A percentile compares a stretch with the other conserved stretches of the same genome.
Conservation (phyloP, 2,888 invertebrate species). For the Sabatieria punctata region DNA sequence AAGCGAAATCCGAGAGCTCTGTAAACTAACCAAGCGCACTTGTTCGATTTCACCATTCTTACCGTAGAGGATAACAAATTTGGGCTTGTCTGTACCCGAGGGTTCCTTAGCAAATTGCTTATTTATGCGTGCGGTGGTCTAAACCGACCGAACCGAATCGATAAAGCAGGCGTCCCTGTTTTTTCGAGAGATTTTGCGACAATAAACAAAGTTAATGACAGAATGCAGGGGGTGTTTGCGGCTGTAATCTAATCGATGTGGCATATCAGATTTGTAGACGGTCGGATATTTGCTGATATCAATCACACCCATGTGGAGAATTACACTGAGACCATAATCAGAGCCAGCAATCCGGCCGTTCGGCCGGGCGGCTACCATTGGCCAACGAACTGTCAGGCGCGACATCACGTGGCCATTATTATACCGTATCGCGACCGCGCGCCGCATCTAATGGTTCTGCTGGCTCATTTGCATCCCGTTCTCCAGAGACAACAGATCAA, state of each 20-base stretch:
- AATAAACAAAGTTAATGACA: too few relatives aligned
- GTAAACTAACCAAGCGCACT: too few relatives aligned
- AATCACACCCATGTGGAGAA: not conserved
- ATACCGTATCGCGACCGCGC: conserved; percentile 17
- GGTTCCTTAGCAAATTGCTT: too few relatives aligned
- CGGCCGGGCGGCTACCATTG: conserved; percentile 10
- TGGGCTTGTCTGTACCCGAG: too few relatives aligned
- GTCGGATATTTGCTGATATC: conserved; percentile 4
- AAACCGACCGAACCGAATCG: too few relatives aligned
- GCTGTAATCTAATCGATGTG: not conserved
- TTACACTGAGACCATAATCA: conserved; percentile 4
- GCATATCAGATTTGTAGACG: not conserved
- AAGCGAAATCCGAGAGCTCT: too few relatives aligned
- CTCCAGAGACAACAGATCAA: conserved; percentile 10
- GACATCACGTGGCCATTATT: conserved; percentile 21
- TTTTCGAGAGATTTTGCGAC: too few relatives aligned
- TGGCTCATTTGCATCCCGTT: conserved; percentile 12
- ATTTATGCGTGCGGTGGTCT: too few relatives aligned
- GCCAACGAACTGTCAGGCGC: conserved; percentile 15
- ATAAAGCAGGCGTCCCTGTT: too few relatives aligned
- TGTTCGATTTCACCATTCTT: too few relatives aligned
- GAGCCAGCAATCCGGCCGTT: conserved; percentile 5
- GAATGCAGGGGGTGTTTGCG: too few relatives aligned
- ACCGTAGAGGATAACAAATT: too few relatives aligned
- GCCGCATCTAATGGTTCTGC: conserved; percentile 10